Evolutionary conservation across 2,888 invertebrate genomes (phyloP), one percentile per base, ranked within the genome.

Genomic region (Aethes cnicana): DNA sequence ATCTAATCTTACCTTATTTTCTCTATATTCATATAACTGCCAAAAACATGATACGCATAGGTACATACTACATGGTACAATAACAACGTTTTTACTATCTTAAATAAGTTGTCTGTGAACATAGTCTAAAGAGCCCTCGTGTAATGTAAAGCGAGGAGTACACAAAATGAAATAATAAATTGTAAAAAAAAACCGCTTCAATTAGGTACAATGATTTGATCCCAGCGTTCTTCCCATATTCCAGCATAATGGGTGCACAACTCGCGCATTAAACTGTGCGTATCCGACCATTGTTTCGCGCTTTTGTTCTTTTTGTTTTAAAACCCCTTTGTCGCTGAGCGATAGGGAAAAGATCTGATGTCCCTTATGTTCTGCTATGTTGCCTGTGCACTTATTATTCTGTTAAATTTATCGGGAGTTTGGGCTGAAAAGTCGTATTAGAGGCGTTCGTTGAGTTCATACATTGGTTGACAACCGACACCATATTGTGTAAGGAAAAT

Each of bases 271-370:
- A 79, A 81, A 81, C 81, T 78, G 81, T 77, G 81, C 49, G 49
- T 49, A 53, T 54, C 56, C 25, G 53, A 63, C 78, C 77, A 82
- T 85, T 85, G 84, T 85, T 73, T 72, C 71, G 56, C 43, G 56
- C 66, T 68, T 74, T 83, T 81, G 82, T 84, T 77, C 78, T 70
- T 77, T 82, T 84, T 81, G 79, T 83, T 85, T 81, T 78, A 78
- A 68, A 59, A 37, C 69, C 72, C 75, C 72, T 81, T 75, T 75
- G 74, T 70, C 61, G 64, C 62, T 65, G 59, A 30, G 58, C 64
- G 61, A 68, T 66, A 67, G 70, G 69, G 72, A 57, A 63, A 74
- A 75, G 74, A 77, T 76, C 44, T 52, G 43, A 75, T 74, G 69
- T 66, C 58, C 54, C 54, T 56, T 28, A 35, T 44, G 26, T 52